Conservation (phyloP, 2,113 vertebrate species). For the Otolemur garnettii region DNA sequence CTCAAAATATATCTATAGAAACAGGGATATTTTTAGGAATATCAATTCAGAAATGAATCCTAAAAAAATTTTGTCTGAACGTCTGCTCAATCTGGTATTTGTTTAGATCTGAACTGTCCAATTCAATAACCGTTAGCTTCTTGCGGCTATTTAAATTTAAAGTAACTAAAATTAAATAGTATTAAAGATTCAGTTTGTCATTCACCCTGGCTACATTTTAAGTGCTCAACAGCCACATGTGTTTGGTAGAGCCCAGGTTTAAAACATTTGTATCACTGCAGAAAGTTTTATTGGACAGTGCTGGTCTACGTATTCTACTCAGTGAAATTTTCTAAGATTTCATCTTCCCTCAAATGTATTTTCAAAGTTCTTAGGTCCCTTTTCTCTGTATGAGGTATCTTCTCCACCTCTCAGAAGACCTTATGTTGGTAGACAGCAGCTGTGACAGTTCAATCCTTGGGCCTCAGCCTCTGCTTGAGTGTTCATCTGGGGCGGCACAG, state of each 20-base stretch:
- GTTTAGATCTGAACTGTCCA: not conserved
- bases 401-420: not conserved
- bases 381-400: not conserved
- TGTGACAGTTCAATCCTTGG: slow-evolving; percentile 14
- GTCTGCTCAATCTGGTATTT: not conserved
- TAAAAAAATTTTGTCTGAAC: not conserved
- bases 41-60: not conserved
- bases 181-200: not conserved
- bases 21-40: not conserved
- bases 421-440: not conserved
- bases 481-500: not conserved
- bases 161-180: slow-evolving; percentile 9
- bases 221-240: not conserved
- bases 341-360: not conserved
- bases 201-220: not conserved
- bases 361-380: not conserved
- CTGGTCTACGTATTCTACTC: not conserved
- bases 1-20: not conserved
- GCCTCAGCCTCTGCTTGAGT: not conserved
- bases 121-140: not conserved
- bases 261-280: not conserved
- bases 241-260: not conserved
- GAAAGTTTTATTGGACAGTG: not conserved
- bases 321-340: not conserved
- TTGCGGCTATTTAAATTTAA: slow-evolving; percentile 1